Base-by-base conservation (phyloP, 1,140 invertebrate genomes). In the Trichonephila inaurata region DNA sequence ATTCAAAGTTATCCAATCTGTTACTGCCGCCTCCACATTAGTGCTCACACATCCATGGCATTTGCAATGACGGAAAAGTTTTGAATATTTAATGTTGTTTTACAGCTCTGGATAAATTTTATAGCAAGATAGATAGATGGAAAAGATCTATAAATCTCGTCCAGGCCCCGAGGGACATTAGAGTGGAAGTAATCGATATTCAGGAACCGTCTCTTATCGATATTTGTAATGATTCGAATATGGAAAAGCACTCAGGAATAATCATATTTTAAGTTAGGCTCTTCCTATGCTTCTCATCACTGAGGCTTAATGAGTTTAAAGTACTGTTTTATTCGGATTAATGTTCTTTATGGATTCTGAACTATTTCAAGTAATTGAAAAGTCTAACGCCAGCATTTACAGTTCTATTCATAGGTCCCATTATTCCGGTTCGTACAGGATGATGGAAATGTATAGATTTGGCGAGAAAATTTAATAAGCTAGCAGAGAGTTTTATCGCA, bases 1-100 rank as follows among this genome's bases (percentile, higher is more conserved):
- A 10, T 33, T 77, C 28, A 40, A 28, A 77, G 2, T 5, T 24
- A 12, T 28, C 24, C 14, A 18, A 12, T 24, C 69, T 1, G 28
- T 77, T 24, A 33, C 28, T 3, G 28, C 12, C 24, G 69, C 16
- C 16, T 77, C 33, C 69, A 14, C 81, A 69, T 51, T 89, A 16
- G 86, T n/a, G 62, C 62, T 33, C 58, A 66, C 18, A 28, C 64
- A 58, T 81, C 44, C 44, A 44, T 60, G 33, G 44, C 69, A 90
- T 90, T 90, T 77, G 33, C 66, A 24, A 51, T 90, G 77, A 90
- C 77, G 88, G 88, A 90, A 90, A 61, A 90, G 88, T 90, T 90
- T 44, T 90, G 88, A 90, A 90, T 90, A 90, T 90, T 90, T 90
- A 77, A 90, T 90, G 62, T 62, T 66, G 66, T 83, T 77, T 83